A percentile compares a stretch with the other conserved stretches of the same genome.
Conservation (phyloP, 2,888 invertebrate genomes). For the Beris chalybata region DNA sequence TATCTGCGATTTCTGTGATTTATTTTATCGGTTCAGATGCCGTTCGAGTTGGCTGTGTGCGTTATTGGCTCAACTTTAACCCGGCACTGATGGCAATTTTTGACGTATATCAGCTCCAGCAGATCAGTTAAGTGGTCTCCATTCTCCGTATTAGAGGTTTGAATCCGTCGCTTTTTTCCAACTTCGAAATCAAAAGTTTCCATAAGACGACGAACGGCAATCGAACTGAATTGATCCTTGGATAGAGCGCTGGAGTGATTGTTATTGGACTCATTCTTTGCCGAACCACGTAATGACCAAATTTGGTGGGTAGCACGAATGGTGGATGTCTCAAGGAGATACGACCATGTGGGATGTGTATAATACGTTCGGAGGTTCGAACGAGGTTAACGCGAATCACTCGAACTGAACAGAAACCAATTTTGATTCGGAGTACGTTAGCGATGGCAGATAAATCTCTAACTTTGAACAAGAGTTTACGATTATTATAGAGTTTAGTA, state of each 20-base stretch:
- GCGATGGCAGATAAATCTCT: too few relatives aligned
- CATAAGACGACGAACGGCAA: conserved; percentile 4
- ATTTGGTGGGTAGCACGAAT: conserved; percentile 4
- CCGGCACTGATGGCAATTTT: conserved; percentile 12
- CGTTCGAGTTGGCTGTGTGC: too few relatives aligned
- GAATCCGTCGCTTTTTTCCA: too few relatives aligned
- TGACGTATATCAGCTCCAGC: conserved; percentile 18
- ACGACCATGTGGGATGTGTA: conserved; percentile 16
- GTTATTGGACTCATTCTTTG: conserved; percentile 29
- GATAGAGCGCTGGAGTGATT: conserved; percentile 15
- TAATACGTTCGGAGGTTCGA: conserved; percentile 23
- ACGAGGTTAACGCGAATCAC: conserved; percentile 30
- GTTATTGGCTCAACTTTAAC: too few relatives aligned
- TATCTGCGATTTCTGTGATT: conserved; percentile 19
- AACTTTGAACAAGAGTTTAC: too few relatives aligned
- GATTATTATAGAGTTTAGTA: too few relatives aligned
- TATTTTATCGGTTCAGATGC: conserved; percentile 14
- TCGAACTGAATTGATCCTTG: conserved; percentile 20
- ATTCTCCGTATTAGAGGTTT: too few relatives aligned
- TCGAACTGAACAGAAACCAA: conserved; percentile 15
- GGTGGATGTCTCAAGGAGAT: conserved; percentile 4
- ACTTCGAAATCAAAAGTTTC: conserved; percentile 19
- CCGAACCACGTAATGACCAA: conserved; percentile 26
- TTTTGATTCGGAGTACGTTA: too few relatives aligned
- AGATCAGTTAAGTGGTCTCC: conserved; percentile 11